A percentile compares a stretch with the other conserved stretches of the same genome.
Evolutionary conservation across 1,140 invertebrate genomes (phyloP).

Genomic region (Drosophila novamexicana): DNA sequence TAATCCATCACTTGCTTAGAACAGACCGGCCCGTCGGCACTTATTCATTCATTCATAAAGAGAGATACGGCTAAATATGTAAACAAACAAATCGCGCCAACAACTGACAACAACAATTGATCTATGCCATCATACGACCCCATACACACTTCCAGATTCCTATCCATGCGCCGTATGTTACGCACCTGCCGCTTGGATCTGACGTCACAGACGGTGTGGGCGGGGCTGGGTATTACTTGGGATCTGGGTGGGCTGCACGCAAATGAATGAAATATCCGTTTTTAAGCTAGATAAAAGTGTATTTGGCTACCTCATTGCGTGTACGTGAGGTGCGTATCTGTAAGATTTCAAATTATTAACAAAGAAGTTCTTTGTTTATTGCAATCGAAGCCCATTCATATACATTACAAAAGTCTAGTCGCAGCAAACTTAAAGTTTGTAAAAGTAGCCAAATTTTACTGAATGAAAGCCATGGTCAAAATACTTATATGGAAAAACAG

Average conservation of each 20-base stretch:
- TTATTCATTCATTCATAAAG: slow-evolving; percentile 82
- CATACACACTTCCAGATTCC: not conserved
- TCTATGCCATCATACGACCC: slow-evolving; percentile 51
- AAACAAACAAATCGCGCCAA: slow-evolving; percentile 72
- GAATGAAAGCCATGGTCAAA: slow-evolving; percentile 41
- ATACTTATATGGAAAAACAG: slow-evolving; percentile 41
- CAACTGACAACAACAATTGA: slow-evolving; percentile 74
- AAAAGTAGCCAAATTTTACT: slow-evolving; percentile 20
- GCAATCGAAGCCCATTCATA: slow-evolving; percentile 56
- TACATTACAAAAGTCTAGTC: slow-evolving; percentile 1
- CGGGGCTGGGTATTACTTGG: not conserved
- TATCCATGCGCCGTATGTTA: slow-evolving; percentile 24
- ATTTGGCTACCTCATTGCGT: no score
- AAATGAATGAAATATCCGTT: slow-evolving; percentile 68
- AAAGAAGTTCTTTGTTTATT: slow-evolving; percentile 61
- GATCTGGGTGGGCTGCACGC: slow-evolving; percentile 12
- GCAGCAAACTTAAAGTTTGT: not conserved
- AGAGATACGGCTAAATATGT: slow-evolving; percentile 56
- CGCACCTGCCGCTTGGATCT: slow-evolving; percentile 16
- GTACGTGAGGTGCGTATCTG: slow-evolving; percentile 43
- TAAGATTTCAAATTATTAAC: slow-evolving; percentile 70
- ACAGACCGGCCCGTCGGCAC: slow-evolving; percentile 53
- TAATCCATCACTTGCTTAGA: slow-evolving; percentile 64
- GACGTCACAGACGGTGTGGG: slow-evolving; percentile 30
- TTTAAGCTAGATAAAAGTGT: slow-evolving; percentile 8